Evolutionary conservation across 2,888 invertebrate species (phyloP).

Genomic region (Cynaeus angustus): DNA sequence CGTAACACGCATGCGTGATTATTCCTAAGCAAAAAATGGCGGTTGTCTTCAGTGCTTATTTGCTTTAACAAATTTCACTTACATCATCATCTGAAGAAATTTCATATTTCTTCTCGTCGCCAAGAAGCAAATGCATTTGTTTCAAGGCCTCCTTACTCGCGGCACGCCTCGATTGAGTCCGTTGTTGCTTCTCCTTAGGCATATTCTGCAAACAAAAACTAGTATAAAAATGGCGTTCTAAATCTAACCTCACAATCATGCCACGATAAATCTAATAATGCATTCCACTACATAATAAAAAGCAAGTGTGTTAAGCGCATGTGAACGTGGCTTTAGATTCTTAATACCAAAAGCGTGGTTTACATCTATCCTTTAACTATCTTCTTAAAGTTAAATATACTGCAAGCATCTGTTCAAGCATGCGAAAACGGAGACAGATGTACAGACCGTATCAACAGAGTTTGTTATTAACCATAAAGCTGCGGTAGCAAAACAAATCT

Average conservation of each 20-base stretch:
- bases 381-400: slow-evolving; percentile 11
- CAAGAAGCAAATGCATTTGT: slow-evolving; percentile 65
- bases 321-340: slow-evolving; percentile 16
- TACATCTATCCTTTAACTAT: background rate
- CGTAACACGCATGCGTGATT: slow-evolving; percentile 12
- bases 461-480: background rate
- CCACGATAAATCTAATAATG: slow-evolving; percentile 7
- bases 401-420: background rate
- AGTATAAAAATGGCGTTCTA: slow-evolving; percentile 47
- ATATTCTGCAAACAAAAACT: slow-evolving; percentile 52
- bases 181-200: slow-evolving; percentile 60
- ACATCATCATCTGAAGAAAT: slow-evolving; percentile 69
- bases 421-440: background rate
- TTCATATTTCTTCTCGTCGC: slow-evolving; percentile 69
- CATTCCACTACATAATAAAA: background rate
- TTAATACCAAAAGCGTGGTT: background rate
- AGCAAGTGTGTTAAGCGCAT: background rate
- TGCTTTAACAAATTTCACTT: slow-evolving; percentile 7
- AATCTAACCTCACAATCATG: slow-evolving; percentile 41
- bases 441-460: background rate
- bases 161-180: slow-evolving; percentile 63
- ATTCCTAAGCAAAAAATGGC: background rate
- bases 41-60: background rate
- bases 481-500: slow-evolving; percentile 44
- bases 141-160: slow-evolving; percentile 69